phyloP scores from a whole-genome alignment of 64 coral and sea anemone genomes.

The Hydrozoanthus tunicans region DNA sequence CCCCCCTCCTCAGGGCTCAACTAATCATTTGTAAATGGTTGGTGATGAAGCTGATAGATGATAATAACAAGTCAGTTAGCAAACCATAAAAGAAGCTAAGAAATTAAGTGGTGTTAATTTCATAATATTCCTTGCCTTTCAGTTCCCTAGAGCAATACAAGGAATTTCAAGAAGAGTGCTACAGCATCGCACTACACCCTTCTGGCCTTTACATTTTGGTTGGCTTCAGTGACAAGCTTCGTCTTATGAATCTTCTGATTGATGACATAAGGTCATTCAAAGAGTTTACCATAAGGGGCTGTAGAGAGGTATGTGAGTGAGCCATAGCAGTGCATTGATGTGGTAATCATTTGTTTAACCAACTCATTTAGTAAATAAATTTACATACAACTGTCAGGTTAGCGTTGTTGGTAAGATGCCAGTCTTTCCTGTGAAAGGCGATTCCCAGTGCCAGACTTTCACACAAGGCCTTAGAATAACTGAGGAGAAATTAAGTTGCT shows the following conservation, averaged over 20 bases:
- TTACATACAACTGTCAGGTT: too few relatives aligned
- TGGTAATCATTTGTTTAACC: too few relatives aligned
- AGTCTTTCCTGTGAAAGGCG: too few relatives aligned
- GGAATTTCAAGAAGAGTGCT: slow-evolving; percentile 98
- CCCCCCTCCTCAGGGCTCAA: too few relatives aligned
- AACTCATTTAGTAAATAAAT: too few relatives aligned
- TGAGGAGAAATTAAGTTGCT: too few relatives aligned
- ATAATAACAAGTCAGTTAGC: not conserved
- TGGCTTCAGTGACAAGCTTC: slow-evolving; percentile 98
- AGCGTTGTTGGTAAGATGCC: too few relatives aligned
- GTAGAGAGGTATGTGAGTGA: slow-evolving; percentile 80
- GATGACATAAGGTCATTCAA: slow-evolving; percentile 99
- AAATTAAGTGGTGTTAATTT: not conserved
- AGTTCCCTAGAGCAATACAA: slow-evolving; percentile 92
- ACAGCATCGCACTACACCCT: slow-evolving; percentile 97
- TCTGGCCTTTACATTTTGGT: slow-evolving; percentile 97
- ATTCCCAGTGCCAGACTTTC: too few relatives aligned
- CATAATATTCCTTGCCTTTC: not conserved
- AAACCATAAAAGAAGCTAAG: not conserved
- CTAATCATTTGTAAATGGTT: too few relatives aligned
- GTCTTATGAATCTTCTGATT: slow-evolving; percentile 97
- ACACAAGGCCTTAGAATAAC: too few relatives aligned
- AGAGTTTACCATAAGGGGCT: slow-evolving; percentile 97
- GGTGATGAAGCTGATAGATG: too few relatives aligned
- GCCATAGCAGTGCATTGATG: too few relatives aligned